Evolutionary conservation across 2,888 invertebrate genomes (phyloP).

Genomic region (Phlogophora meticulosa): DNA sequence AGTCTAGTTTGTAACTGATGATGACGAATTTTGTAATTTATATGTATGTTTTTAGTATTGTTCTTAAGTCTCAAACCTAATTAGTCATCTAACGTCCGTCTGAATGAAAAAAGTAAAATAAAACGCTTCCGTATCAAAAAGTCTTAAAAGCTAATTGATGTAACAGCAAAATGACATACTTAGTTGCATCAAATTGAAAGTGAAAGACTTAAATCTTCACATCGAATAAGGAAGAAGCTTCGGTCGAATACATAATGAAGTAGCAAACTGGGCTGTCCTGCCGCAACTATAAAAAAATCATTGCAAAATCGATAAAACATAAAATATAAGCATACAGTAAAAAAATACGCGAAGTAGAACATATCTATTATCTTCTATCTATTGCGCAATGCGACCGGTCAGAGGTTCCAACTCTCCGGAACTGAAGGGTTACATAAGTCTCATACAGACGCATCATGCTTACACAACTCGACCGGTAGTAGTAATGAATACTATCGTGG

Average conservation of each 20-base stretch:
- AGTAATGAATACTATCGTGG: slow-evolving; percentile 46
- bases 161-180: too few species aligned
- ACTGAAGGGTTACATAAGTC: slow-evolving; percentile 46
- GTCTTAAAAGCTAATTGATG: too few species aligned
- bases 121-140: too few species aligned
- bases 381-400: slow-evolving; percentile 52
- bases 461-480: slow-evolving; percentile 49
- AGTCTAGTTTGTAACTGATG: too few species aligned
- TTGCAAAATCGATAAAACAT: slow-evolving; percentile 39
- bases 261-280: neutral
- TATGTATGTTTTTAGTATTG: too few species aligned
- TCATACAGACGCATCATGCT: slow-evolving; percentile 33
- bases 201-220: slow-evolving; percentile 1
- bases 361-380: slow-evolving; percentile 46
- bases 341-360: slow-evolving; percentile 47
- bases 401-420: slow-evolving; percentile 51
- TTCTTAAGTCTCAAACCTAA: too few species aligned
- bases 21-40: too few species aligned
- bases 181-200: too few species aligned
- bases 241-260: neutral
- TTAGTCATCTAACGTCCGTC: too few species aligned
- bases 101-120: too few species aligned
- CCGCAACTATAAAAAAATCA: slow-evolving; percentile 10
- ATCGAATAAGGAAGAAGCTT: slow-evolving; percentile 2
- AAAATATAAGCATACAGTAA: slow-evolving; percentile 5